Conservation (phyloP, 2,888 invertebrate genomes). For the Xiphydria camelus region DNA sequence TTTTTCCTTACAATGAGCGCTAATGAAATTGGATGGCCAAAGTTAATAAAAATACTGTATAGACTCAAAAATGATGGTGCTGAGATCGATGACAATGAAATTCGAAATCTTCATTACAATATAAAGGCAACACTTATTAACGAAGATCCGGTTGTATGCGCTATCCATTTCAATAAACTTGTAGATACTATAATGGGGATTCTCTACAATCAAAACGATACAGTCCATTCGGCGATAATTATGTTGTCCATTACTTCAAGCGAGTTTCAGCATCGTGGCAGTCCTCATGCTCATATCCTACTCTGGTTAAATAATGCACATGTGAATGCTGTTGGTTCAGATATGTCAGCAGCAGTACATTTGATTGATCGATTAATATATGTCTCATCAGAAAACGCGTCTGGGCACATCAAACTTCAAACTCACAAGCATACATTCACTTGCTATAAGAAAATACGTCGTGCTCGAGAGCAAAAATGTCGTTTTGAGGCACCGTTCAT, state of each 20-base stretch:
- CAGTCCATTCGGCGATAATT: conserved; percentile 20
- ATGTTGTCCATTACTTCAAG: conserved; percentile 22
- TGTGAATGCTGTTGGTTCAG: background rate
- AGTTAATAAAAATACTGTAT: conserved; percentile 41
- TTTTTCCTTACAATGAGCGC: conserved; percentile 52
- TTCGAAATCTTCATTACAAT: too few relatives aligned
- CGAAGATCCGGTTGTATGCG: conserved; percentile 15
- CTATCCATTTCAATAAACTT: conserved; percentile 10
- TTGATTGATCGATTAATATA: conserved; percentile 32
- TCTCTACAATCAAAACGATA: background rate
- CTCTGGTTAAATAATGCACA: conserved; percentile 3
- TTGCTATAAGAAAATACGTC: conserved; percentile 45
- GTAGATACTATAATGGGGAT: conserved; percentile 5
- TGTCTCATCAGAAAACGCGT: conserved; percentile 20
- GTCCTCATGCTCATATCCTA: conserved; percentile 6
- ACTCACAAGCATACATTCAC: conserved; percentile 18
- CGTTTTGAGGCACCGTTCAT: conserved; percentile 41
- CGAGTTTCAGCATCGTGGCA: conserved; percentile 20
- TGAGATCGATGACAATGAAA: background rate
- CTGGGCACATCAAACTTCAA: too few relatives aligned
- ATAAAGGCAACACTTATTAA: too few relatives aligned
- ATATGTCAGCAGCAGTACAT: conserved; percentile 23
- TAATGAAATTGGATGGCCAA: conserved; percentile 49
- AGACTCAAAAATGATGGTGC: conserved; percentile 26
- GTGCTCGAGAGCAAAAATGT: conserved; percentile 33